Conservation (phyloP, 2,797 vertebrate species). For the Sebastes trivittatus region DNA sequence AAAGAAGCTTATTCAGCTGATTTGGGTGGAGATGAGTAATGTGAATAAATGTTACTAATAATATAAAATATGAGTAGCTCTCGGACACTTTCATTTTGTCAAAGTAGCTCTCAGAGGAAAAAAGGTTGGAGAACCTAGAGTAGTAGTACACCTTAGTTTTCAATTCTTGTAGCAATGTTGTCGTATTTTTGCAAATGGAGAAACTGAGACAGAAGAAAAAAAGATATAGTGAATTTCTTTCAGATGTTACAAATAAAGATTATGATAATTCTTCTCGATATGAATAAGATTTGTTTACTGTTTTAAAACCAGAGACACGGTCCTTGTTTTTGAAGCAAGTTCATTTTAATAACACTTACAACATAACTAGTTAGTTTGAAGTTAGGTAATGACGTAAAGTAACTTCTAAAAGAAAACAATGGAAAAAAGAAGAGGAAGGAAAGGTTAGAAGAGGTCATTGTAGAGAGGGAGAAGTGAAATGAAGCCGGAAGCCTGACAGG, state of each 20-base stretch:
- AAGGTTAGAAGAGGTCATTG: conserved; percentile 44
- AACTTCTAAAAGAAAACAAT: conserved; percentile 8
- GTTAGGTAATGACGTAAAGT: neutral
- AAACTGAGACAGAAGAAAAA: neutral
- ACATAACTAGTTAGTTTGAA: neutral
- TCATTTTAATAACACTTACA: neutral
- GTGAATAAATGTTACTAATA: no score
- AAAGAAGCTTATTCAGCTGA: no score
- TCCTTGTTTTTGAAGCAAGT: neutral
- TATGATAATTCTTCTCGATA: neutral
- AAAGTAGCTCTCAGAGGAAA: no score
- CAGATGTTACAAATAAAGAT: neutral
- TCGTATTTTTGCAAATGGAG: neutral
- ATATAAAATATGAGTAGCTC: no score
- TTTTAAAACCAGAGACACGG: neutral
- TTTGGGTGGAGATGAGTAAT: no score
- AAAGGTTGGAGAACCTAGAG: no score
- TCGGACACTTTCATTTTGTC: no score
- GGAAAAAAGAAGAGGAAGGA: conserved; percentile 33
- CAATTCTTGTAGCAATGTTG: neutral
- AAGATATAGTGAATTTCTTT: neutral
- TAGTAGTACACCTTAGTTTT: neutral
- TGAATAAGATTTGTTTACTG: neutral
- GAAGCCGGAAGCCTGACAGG: conserved; percentile 50
- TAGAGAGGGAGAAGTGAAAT: conserved; percentile 48